Base-by-base conservation (phyloP, 2,888 invertebrate genomes). In the Automeris io region DNA sequence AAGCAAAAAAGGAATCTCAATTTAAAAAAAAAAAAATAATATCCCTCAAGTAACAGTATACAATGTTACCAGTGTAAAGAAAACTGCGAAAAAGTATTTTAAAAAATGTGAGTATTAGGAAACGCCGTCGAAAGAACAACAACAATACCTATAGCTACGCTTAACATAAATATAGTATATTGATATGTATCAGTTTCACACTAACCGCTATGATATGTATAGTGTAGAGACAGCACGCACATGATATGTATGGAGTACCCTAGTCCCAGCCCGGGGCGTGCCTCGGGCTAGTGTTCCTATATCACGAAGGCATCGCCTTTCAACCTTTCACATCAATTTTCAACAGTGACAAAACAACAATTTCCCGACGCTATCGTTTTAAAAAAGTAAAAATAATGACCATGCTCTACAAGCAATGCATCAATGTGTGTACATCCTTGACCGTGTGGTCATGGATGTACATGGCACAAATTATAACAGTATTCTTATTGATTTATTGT, bases 61-160 rank as follows among this genome's bases (percentile, higher is more conserved):
- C n/a, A 33, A 33, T 18, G 18, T 13, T 32, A 32, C 32, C n/a
- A 11, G 16, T 16, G 31, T 31, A 31, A 31, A n/a, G n/a, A n/a
- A n/a, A n/a, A n/a, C n/a, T n/a, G n/a, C n/a, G n/a, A n/a, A n/a
- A n/a, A n/a, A n/a, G n/a, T n/a, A n/a, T n/a, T n/a, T n/a, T n/a
- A n/a, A n/a, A n/a, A n/a, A n/a, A n/a, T n/a, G 19, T 22, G 33
- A 42, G 40, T 49, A 63, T 62, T 61, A 68, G 66, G 57, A 61
- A 69, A 67, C 69, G 62, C 56, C 72, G 65, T 57, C 70, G 72
- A 70, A 33, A 77, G 76, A 79, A 81, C 83, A 83, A 83, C 82
- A 83, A 82, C 76, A 62, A 78, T 70, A 49, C 65, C 76, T 80
- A 78, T 65, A 57, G 44, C 80, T 82, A 83, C 77, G 24, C 76